Evolutionary conservation across 2,113 vertebrate species (phyloP).

Genomic region (Dicrurus megarhynchus): DNA sequence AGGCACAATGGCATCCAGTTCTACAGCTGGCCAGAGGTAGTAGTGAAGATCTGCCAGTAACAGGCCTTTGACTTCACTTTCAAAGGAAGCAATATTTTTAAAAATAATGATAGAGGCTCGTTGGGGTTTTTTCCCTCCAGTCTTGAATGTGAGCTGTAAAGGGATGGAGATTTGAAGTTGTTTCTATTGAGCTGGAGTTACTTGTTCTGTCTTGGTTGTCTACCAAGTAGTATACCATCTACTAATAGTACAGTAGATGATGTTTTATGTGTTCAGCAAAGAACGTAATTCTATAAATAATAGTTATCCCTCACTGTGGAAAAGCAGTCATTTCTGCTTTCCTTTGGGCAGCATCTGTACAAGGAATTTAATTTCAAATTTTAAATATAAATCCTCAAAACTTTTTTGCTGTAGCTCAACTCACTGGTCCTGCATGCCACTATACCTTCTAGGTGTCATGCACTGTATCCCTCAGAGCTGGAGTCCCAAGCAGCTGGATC

Average conservation of each 20-base stretch:
- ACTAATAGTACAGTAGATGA: background rate
- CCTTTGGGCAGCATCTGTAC: background rate
- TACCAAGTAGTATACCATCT: no score
- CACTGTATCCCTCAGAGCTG: rapidly evolving
- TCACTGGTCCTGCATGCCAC: background rate
- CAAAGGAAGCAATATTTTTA: background rate
- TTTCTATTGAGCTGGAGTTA: background rate
- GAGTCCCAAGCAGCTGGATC: background rate
- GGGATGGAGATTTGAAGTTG: background rate
- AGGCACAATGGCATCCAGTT: background rate
- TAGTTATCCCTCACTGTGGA: background rate
- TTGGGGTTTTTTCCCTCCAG: rapidly evolving
- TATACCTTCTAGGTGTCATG: background rate
- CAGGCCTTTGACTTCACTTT: background rate
- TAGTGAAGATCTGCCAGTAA: background rate
- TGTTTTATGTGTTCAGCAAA: background rate
- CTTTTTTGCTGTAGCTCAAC: background rate
- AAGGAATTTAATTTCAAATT: background rate
- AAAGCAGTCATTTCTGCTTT: background rate
- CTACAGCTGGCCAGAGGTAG: background rate
- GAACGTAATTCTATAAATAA: background rate
- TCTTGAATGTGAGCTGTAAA: background rate
- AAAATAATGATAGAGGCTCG: rapidly evolving
- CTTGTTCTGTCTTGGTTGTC: background rate
- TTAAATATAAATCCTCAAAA: background rate